phyloP scores from a whole-genome alignment of 2,113 vertebrate species.

The Xiphophorus hellerii region DNA sequence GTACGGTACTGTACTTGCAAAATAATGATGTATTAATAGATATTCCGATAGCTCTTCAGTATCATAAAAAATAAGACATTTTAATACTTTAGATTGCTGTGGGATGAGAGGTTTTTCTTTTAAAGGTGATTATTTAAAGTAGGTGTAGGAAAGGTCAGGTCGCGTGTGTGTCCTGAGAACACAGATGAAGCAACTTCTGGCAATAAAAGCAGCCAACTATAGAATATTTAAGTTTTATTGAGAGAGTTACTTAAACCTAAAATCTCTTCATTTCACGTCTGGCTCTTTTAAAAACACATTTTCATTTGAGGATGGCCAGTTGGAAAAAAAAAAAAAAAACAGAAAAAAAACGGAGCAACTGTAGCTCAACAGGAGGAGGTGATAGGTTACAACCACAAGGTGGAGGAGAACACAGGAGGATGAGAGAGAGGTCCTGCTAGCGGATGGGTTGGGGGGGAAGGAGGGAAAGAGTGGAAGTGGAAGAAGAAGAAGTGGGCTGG shows the following conservation, averaged over 20 bases:
- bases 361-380: slow-evolving; percentile 26
- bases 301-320: slow-evolving; percentile 20
- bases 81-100: too few species aligned
- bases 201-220: too few species aligned
- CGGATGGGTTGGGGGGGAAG: background rate
- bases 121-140: too few species aligned
- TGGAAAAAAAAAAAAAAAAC: background rate
- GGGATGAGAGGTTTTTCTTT: too few species aligned
- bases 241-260: background rate
- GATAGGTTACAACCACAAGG: slow-evolving; percentile 7
- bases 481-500: slow-evolving; percentile 27
- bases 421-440: slow-evolving; percentile 20
- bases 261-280: background rate
- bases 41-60: too few species aligned
- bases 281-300: slow-evolving; percentile 32
- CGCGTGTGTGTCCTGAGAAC: too few species aligned
- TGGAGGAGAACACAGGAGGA: slow-evolving; percentile 9
- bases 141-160: too few species aligned
- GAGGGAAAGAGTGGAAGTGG: slow-evolving; percentile 22
- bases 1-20: too few species aligned
- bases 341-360: background rate
- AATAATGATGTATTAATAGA: too few species aligned
- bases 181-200: too few species aligned
- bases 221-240: background rate
- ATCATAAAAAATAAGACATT: too few species aligned